These are phyloP conservation scores for Lepidurus apus DNA, from an alignment of 1,140 invertebrate species.

Conservation along the genomic window DNA sequence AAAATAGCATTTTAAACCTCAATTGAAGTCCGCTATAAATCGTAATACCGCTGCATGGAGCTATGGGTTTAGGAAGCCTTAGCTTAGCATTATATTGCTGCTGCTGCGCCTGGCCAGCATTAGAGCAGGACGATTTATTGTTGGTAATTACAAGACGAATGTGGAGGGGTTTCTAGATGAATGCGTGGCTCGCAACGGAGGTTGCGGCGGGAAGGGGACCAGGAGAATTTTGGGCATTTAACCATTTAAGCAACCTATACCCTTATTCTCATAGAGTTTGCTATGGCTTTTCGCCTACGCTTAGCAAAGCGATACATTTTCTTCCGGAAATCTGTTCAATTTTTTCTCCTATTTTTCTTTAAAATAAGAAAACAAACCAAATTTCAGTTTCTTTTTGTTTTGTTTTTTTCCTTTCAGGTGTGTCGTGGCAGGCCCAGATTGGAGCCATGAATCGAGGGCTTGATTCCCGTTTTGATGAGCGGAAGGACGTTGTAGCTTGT, in stretches of 20 bases:
- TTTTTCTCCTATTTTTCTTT: neutral
- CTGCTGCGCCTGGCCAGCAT: neutral
- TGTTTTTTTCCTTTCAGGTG: neutral
- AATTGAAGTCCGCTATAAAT: neutral
- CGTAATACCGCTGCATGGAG: neutral
- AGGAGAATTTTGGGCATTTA: neutral
- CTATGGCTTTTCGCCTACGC: neutral
- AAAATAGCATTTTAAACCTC: no score
- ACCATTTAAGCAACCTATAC: neutral
- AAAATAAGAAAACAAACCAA: neutral
- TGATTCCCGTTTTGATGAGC: neutral
- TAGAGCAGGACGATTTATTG: constrained; percentile 14
- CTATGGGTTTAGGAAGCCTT: neutral
- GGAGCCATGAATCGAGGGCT: neutral
- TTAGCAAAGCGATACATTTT: neutral
- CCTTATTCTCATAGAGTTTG: neutral
- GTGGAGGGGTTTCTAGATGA: constrained; percentile 12
- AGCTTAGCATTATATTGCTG: neutral
- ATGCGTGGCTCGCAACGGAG: neutral
- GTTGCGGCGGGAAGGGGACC: neutral
- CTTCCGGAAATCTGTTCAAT: neutral
- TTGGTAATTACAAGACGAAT: constrained; percentile 22
- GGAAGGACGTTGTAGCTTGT: constrained; percentile 10
- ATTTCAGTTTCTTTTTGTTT: neutral
- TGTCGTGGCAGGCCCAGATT: neutral